phyloP scores from a whole-genome alignment of 2,888 invertebrate species.

The Agrotis clavis region DNA sequence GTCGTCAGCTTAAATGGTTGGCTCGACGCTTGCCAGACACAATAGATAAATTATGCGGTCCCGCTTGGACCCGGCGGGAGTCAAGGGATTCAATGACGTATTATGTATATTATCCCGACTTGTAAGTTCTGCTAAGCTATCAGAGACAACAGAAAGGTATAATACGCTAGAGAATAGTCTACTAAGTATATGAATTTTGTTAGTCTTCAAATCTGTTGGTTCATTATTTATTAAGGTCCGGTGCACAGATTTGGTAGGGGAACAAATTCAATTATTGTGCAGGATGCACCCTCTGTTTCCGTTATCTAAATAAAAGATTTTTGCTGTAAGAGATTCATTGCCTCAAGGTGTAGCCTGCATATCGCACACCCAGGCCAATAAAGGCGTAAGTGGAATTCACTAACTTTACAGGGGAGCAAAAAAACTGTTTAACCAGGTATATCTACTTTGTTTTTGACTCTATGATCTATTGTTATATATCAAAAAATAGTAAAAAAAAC shows the following conservation, averaged over 20 bases:
- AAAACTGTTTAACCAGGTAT: no score
- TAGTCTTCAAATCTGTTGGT: constrained; percentile 30
- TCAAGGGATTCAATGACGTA: constrained; percentile 67
- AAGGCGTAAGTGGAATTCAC: no score
- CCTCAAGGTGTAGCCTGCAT: constrained; percentile 62
- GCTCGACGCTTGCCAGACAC: constrained; percentile 57
- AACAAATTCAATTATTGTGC: constrained; percentile 60
- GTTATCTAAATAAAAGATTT: constrained; percentile 63
- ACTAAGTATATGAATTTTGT: constrained; percentile 32
- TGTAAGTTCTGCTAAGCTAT: constrained; percentile 55
- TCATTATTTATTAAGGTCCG: constrained; percentile 53
- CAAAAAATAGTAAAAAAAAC: no score
- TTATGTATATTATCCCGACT: constrained; percentile 62
- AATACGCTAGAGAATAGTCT: constrained; percentile 28
- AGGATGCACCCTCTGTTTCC: constrained; percentile 55
- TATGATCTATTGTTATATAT: no score
- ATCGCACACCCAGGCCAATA: no score
- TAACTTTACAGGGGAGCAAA: no score
- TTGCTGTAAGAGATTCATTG: constrained; percentile 64
- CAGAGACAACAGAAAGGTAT: constrained; percentile 45
- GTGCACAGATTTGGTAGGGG: constrained; percentile 58
- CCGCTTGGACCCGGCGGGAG: constrained; percentile 59
- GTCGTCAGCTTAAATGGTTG: constrained; percentile 59
- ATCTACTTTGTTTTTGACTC: no score
- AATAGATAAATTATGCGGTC: constrained; percentile 69